Conservation (phyloP, 1,140 invertebrate species). For the Papilio polytes region DNA sequence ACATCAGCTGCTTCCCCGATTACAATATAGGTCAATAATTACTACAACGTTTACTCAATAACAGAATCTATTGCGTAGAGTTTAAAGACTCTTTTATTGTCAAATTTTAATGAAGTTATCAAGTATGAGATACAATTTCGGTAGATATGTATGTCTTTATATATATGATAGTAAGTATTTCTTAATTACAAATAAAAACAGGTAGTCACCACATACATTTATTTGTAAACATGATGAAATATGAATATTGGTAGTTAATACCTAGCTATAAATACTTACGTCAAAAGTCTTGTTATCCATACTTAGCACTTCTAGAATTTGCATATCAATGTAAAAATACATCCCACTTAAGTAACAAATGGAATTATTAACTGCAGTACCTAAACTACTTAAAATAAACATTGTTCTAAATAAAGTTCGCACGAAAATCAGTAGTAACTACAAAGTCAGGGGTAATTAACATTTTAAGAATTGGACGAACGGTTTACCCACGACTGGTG, state of each 20-base stretch:
- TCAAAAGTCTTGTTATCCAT: too few species aligned
- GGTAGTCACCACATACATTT: too few species aligned
- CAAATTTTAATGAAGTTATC: not conserved
- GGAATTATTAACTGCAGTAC: slow-evolving; percentile 31
- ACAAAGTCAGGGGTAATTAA: slow-evolving; percentile 59
- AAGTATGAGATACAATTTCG: slow-evolving; percentile 44
- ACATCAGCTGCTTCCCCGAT: slow-evolving; percentile 71
- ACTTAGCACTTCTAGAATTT: slow-evolving; percentile 24
- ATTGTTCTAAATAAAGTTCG: slow-evolving; percentile 49
- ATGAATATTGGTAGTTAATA: too few species aligned
- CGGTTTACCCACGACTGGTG: slow-evolving; percentile 61
- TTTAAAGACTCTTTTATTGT: slow-evolving; percentile 46
- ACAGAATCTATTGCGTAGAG: slow-evolving; percentile 41
- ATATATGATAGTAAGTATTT: slow-evolving; percentile 41
- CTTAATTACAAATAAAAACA: too few species aligned
- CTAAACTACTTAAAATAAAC: slow-evolving; percentile 45
- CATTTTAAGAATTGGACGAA: slow-evolving; percentile 62
- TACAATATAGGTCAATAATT: slow-evolving; percentile 71
- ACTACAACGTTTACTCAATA: slow-evolving; percentile 40
- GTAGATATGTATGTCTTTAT: too few species aligned
- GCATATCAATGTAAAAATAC: not conserved
- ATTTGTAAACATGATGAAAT: too few species aligned
- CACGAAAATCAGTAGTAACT: slow-evolving; percentile 56
- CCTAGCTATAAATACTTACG: too few species aligned
- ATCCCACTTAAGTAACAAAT: not conserved